Evolutionary conservation across 1,140 invertebrate genomes (phyloP), one percentile per base, ranked within the genome.

Genomic region (Drosophila sp.): DNA sequence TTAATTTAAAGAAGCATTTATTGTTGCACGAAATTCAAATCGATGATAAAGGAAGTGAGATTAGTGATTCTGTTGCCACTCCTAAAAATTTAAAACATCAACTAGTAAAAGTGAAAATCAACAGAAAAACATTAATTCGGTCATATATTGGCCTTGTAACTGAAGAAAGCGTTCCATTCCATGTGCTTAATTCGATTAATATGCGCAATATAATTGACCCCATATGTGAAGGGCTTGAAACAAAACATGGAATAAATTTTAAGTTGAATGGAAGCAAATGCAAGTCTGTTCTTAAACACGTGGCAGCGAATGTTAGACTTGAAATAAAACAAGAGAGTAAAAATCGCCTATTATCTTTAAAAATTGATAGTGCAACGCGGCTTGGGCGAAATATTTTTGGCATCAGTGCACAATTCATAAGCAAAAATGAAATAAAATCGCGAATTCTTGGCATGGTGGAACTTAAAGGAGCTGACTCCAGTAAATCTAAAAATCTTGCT

Each of bases 371-470:
- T n/a, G n/a, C n/a, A n/a, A n/a, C n/a, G n/a, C 32, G 63, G 17
- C 29, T 65, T 27, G 27, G 33, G 23, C 27, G 55, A 29, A 57
- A 65, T n/a, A 65, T 71, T 54, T 65, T 65, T 54, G 69, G 40
- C 8, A 60, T 71, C 25, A 65, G 69, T 61, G 62, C 69, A 40
- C 57, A 71, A 60, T 70, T 29, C 25, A 64, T 65, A 10, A 60
- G 27, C 23, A 17, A 29, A 4, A 56, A 5, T 44, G 7, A 70
- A 27, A 65, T 54, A 60, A 65, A 70, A 65, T 60, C 62, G 4
- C 54, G 6, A 8, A 55, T 65, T 29, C 44, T 65, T 11, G 68
- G 55, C 7, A 70, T 60, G 32, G 17, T 65, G 10, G 55, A 65
- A 44, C 27, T 69, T 10, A 69, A 69, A 32, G 66, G 60, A 35